Base-by-base conservation (phyloP, 2,113 vertebrate species). In the Corythoichthys haematopterus region DNA sequence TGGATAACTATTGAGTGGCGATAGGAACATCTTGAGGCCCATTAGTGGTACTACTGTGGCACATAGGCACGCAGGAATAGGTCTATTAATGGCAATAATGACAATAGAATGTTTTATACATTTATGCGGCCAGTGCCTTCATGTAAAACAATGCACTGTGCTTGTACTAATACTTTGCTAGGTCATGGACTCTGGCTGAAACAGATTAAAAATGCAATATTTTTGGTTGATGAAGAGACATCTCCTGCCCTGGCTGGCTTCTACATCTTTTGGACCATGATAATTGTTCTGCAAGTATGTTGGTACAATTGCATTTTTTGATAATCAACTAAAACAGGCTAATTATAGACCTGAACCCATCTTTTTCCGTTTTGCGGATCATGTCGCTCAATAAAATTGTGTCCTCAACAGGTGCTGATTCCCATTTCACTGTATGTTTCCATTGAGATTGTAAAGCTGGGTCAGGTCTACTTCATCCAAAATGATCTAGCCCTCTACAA, bases 221-320 rank as follows among this genome's bases (percentile, higher is more conserved):
- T 93, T 79, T 85, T 89, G 64, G 83, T 94, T 3, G 90, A 93
- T 2, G 78, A 85, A 16, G 77, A 16, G 0, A 78, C 74, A 2
- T 68, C 91, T 52, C 92, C 95, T 53, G 4, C 73, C 0, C 69
- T 96, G 70, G 93, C 93, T 70, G 95, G 91, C 9, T 98, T 98
- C 87, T 94, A 94, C 69, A 93, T 95, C 84, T 99, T 99, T 83
- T 98, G 95, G 96, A 97, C 95, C 0, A 98, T 98, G 95, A 94
- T 99, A 64, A 98, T 99, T 85, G 91, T 99, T 56, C 79, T 99
- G 45, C 97, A 99, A 95, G 97, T 98, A 92, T 0, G 62, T 7
- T 47, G 36, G 36, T 28, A 3, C 4, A 50, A 15, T 3, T 12
- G 9, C 7, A 8, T 38, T 59, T 40, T 38, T 12, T 37, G 2